Percentiles rank a stretch among this genome's conserved stretches.
Conservation (phyloP, 2,113 vertebrate species). For the Rattus norvegicus region GRCr8 NC_086022.1:29978001-29978500, state of each 20-base stretch:
- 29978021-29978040: constrained; percentile 69
- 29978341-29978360: neutral
- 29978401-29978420: neutral
- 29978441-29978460: neutral
- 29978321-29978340: neutral
- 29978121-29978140: constrained; percentile 9
- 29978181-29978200: neutral
- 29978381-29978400: neutral
- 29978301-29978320: neutral
- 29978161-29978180: neutral
- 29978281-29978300: neutral
- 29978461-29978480: neutral
- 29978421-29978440: neutral
- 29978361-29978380: neutral
- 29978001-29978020: constrained; percentile 49
- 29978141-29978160: constrained; percentile 26
- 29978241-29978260: neutral
- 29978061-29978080: constrained; percentile 45
- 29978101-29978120: constrained; percentile 53
- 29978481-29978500: neutral
- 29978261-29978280: neutral
- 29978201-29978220: constrained; percentile 49
- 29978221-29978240: neutral
- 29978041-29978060: constrained; percentile 60
- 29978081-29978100: constrained; percentile 49